Evolutionary conservation across 1,140 invertebrate genomes (phyloP), one percentile per base, ranked within the genome.

Genomic region (Diuraphis noxia): DNA sequence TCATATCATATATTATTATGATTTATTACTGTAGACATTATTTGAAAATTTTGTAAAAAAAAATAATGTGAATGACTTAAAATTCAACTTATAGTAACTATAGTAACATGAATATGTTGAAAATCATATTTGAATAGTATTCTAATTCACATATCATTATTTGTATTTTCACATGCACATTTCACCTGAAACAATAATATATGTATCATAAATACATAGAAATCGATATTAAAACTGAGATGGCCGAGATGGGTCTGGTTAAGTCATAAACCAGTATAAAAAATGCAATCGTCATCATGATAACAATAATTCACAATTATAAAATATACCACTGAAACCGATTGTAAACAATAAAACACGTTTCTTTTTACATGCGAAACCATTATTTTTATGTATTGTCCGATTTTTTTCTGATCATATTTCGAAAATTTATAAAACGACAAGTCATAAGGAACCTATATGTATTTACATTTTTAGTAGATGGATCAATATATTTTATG

Each of bases 151-250:
- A 25, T 86, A 17, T 85, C 41, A 85, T 85, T 43, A 49, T 86
- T 49, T 34, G 34, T 34, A 34, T 86, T 86, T 46, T 36, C 84
- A 52, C 43, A 49, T 36, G 0, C 49, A 38, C 6, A 25, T 88
- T 88, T 88, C 86, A 56, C 49, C 38, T 40, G 86, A 88, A 88
- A 88, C 49, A 88, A 87, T 56, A 30, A 86, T 23, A 34, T 72
- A n/a, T 7, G 3, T 41, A 52, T 85, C 13, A 82, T 8, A 38
- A 52, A 63, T 88, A 40, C 17, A 9, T 56, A 87, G 49, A 88
- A 88, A 63, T 88, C 49, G 86, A 63, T 34, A 63, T 40, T 25
- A n/a, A 56, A 40, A 56, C 13, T 13, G 49, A 38, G 85, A 56
- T 87, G 49, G 23, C 13, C 6, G 49, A 38, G 85, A 56, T 87